These are phyloP conservation scores for Oenanthe oenanthe DNA, from an alignment of 2,113 vertebrate genomes.

Conservation along the genomic window DNA sequence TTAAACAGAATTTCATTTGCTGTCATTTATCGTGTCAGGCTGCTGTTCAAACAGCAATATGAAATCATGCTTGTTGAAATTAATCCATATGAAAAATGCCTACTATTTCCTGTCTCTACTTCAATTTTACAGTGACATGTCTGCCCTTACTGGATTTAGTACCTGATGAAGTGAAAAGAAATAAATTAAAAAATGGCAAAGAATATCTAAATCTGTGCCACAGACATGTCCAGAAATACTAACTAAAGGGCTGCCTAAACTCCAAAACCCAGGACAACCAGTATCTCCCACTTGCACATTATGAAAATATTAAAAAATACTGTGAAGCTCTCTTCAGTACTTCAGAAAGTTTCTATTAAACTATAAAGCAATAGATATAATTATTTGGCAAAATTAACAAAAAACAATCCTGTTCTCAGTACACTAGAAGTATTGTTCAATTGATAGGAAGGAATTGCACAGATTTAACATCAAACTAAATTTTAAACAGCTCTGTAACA, in stretches of 20 bases:
- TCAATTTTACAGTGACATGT: neutral
- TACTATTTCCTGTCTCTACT: neutral
- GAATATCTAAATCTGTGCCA: neutral
- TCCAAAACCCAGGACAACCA: neutral
- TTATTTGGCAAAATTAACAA: neutral
- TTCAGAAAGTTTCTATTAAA: neutral
- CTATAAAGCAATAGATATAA: neutral
- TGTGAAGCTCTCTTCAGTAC: neutral
- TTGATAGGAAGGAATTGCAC: neutral
- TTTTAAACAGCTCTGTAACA: neutral
- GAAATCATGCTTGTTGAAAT: slow-evolving; percentile 37
- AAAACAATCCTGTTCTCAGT: neutral
- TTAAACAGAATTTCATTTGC: slow-evolving; percentile 14
- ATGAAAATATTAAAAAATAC: neutral
- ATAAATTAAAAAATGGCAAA: slow-evolving; percentile 9
- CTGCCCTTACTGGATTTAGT: neutral
- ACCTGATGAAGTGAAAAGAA: slow-evolving; percentile 24
- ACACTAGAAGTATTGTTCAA: neutral
- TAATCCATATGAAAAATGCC: slow-evolving; percentile 18
- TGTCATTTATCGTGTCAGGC: slow-evolving; percentile 1
- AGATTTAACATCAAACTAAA: neutral
- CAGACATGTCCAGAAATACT: neutral
- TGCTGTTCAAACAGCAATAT: slow-evolving; percentile 9
- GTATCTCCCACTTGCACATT: neutral
- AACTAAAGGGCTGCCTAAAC: neutral